These are phyloP conservation scores for Ips nitidus DNA, from an alignment of 1,140 invertebrate species.

Conservation along the genomic window DNA sequence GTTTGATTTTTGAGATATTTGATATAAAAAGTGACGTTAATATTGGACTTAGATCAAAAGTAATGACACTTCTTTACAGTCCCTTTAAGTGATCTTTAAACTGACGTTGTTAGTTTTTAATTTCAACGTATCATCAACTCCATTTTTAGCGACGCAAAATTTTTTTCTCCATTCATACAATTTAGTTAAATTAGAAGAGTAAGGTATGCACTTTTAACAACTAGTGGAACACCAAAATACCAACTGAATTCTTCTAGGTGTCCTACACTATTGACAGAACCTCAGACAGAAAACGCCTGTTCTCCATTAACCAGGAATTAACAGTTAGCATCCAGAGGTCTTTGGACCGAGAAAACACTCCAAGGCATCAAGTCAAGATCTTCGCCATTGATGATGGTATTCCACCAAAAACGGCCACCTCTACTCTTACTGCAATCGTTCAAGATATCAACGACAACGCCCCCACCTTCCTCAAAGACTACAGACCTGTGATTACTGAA, in stretches of 20 bases:
- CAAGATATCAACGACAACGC: conserved; percentile 96
- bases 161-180: too few species aligned
- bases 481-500: conserved; percentile 85
- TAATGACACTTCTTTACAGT: too few species aligned
- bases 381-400: conserved; percentile 93
- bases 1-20: too few species aligned
- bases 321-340: conserved; percentile 89
- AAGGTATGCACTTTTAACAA: conserved; percentile 56
- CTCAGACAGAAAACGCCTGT: conserved; percentile 88
- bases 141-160: too few species aligned
- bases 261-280: conserved; percentile 88
- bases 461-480: conserved; percentile 88
- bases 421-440: conserved; percentile 91
- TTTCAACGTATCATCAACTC: too few species aligned
- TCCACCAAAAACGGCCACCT: conserved; percentile 92
- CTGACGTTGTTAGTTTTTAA: too few species aligned
- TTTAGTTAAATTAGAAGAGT: conserved; percentile 61
- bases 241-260: conserved; percentile 47
- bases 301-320: conserved; percentile 89
- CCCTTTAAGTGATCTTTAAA: too few species aligned
- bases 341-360: conserved; percentile 86
- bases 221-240: neutral
- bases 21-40: too few species aligned
- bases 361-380: conserved; percentile 92
- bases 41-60: too few species aligned